These are phyloP conservation scores for Ceratina japonica DNA, from an alignment of 1,140 invertebrate species.

Conservation along the genomic window DNA sequence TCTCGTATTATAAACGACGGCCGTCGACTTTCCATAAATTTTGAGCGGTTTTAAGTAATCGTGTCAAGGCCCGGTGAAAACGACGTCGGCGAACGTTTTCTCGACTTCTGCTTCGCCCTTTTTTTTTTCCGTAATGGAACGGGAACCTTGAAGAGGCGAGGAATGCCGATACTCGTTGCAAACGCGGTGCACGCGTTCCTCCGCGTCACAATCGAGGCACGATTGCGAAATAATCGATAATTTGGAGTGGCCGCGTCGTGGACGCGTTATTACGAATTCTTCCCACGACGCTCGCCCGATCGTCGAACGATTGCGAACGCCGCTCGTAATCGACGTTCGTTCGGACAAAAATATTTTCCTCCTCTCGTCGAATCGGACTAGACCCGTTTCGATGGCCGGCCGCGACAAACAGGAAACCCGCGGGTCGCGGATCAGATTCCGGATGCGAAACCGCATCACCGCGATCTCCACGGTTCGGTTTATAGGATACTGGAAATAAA, in stretches of 20 bases:
- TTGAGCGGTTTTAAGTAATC: background rate
- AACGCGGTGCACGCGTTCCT: background rate
- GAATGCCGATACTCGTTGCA: background rate
- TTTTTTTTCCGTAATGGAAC: background rate
- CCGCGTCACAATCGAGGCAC: background rate
- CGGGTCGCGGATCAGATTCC: background rate
- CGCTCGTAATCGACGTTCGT: background rate
- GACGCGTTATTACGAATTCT: conserved; percentile 10
- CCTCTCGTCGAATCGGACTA: background rate
- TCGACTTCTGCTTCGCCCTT: background rate
- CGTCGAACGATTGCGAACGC: background rate
- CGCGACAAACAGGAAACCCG: conserved; percentile 8
- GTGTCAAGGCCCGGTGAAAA: background rate
- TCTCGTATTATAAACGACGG: no score
- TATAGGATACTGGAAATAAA: no score
- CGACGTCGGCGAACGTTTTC: background rate
- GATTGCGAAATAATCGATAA: conserved; percentile 29
- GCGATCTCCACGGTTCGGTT: background rate
- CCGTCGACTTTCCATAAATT: no score
- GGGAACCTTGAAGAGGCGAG: background rate
- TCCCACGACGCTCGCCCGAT: background rate
- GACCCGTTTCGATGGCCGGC: background rate
- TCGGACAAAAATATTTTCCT: background rate
- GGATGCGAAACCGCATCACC: background rate
- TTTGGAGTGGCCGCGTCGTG: conserved; percentile 9